phyloP scores from a whole-genome alignment of 64 coral and sea anemone genomes.

The Anthopleura sola region DNA sequence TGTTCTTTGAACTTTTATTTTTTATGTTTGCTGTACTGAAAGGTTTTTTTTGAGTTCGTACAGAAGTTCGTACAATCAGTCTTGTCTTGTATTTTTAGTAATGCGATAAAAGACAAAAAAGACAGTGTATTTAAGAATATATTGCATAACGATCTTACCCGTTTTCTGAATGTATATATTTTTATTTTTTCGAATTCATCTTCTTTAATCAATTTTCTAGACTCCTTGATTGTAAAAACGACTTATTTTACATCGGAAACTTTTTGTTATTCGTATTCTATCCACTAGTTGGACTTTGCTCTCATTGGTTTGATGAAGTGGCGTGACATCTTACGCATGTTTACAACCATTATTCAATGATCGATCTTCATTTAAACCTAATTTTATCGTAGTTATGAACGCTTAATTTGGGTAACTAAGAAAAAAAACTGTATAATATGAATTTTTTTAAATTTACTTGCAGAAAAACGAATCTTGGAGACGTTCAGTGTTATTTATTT shows the following conservation, averaged over 20 bases:
- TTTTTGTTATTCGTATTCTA: neutral
- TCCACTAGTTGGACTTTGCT: neutral
- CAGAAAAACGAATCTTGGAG: constrained; percentile 89
- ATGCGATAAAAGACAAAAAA: too few relatives aligned
- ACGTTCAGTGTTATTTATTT: constrained; percentile 73
- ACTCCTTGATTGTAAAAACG: too few relatives aligned
- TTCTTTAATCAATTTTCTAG: neutral
- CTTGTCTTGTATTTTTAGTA: neutral
- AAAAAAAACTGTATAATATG: neutral
- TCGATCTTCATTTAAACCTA: too few relatives aligned
- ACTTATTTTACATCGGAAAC: neutral
- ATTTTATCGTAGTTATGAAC: too few relatives aligned
- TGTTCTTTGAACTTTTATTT: neutral
- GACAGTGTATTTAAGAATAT: too few relatives aligned
- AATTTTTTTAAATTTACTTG: neutral
- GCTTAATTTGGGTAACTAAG: too few relatives aligned
- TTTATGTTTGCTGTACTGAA: neutral
- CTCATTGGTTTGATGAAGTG: neutral
- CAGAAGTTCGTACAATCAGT: neutral
- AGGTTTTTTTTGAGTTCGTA: neutral
- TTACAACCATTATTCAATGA: neutral
- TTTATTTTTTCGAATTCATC: neutral
- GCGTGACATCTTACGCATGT: neutral
- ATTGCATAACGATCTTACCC: neutral
- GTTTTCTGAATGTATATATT: neutral